These are phyloP conservation scores for Anadara kagoshimensis DNA, from an alignment of 1,140 invertebrate species.

Conservation along the genomic window DNA sequence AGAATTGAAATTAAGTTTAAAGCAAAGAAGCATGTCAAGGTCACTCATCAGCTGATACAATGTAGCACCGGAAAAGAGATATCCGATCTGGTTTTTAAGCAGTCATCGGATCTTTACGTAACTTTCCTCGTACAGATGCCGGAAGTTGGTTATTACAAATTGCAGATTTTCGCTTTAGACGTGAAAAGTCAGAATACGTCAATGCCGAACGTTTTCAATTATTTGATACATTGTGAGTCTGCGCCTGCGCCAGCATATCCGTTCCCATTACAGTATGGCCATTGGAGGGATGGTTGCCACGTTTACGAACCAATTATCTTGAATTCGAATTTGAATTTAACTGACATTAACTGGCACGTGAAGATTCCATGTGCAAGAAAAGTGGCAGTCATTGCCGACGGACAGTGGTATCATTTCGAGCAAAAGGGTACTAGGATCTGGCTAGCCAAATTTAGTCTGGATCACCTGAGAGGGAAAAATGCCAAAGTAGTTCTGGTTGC, in stretches of 20 bases:
- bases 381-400: conserved; percentile 62
- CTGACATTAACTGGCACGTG: conserved; percentile 47
- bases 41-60: conserved; percentile 55
- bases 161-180: conserved; percentile 64
- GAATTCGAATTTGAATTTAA: conserved; percentile 36
- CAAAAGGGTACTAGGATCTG: conserved; percentile 46
- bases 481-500: conserved; percentile 61
- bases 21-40: conserved; percentile 48
- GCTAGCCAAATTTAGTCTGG: conserved; percentile 53
- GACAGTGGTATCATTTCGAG: conserved; percentile 66
- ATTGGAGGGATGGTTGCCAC: conserved; percentile 70
- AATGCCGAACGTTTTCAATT: conserved; percentile 69
- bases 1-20: conserved; percentile 55
- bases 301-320: conserved; percentile 60
- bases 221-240: conserved; percentile 54
- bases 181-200: conserved; percentile 50
- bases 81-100: conserved; percentile 58
- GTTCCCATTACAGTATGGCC: conserved; percentile 68
- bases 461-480: conserved; percentile 54
- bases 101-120: conserved; percentile 36
- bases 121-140: conserved; percentile 58
- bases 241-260: conserved; percentile 37
- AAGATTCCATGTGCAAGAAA: conserved; percentile 61
- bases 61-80: conserved; percentile 49
- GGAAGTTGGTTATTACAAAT: conserved; percentile 62